Base-by-base conservation (phyloP, 2,888 invertebrate species). In the Agrenia bidenticulata region DNA sequence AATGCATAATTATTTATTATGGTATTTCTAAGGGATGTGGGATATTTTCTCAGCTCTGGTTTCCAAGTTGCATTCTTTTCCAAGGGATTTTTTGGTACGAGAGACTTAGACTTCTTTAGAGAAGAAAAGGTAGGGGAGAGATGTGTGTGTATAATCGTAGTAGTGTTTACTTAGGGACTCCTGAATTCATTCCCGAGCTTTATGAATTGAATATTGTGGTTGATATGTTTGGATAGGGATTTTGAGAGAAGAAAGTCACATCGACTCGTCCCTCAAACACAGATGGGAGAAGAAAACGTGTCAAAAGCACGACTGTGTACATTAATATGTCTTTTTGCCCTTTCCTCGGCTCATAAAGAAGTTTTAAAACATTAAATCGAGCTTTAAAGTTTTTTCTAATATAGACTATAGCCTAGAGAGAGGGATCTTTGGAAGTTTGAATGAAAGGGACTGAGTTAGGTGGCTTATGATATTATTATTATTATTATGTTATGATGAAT, bases 271-370 rank as follows among this genome's bases (percentile, higher is more conserved):
- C 11, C 32, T 32, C 32, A 32, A 32, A 32, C 32, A 55, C 9
- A 32, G 26, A 55, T 32, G 24, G 26, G 45, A 19, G 21, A 32
- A 61, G 19, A 39, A 63, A 63, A 63, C 53, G 63, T 63, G 63
- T 63, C 58, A 63, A 63, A 63, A 63, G 63, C 63, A 58, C 63
- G 63, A 63, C 50, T 63, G 63, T 63, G 58, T 63, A 63, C 59
- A 63, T 53, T 63, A 57, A 63, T 63, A 50, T 27, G 37, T 27
- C 45, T 55, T 55, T 55, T 4, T n/a, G n/a, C 26, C 15, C 32
- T 63, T 56, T 63, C 57, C 24, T 57, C 63, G 57, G 50, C 42
- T 56, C 56, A 57, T 59, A 59, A 49, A 49, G 24, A 45, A 24
- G 17, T n/a, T 45, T 45, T 9, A 17, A 45, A 45, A 45, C n/a